Conservation (phyloP, 2,888 invertebrate genomes). For the Agonopterix heracliana region DNA sequence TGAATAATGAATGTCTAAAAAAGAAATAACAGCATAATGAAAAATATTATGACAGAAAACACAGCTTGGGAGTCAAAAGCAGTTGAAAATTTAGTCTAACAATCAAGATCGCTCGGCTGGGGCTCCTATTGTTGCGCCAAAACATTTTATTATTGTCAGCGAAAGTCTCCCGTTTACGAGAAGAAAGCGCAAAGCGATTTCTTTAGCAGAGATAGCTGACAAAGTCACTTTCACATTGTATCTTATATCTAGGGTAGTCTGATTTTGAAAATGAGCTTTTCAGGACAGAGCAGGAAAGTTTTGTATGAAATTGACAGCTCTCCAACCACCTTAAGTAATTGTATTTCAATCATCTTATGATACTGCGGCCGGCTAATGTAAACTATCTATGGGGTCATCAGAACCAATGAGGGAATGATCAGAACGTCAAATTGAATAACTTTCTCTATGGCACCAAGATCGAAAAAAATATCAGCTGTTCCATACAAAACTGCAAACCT, state of each 20-base stretch:
- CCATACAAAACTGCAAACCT: too few relatives aligned
- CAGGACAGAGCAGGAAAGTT: too few relatives aligned
- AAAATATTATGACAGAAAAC: slow-evolving; percentile 7
- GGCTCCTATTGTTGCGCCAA: slow-evolving; percentile 42
- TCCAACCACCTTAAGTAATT: too few relatives aligned
- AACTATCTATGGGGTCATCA: too few relatives aligned
- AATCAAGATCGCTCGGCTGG: slow-evolving; percentile 42
- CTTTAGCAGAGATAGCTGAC: slow-evolving; percentile 34
- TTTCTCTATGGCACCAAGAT: too few relatives aligned
- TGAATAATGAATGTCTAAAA: slow-evolving; percentile 6
- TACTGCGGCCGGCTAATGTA: too few relatives aligned
- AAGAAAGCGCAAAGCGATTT: slow-evolving; percentile 52
- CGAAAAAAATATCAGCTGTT: too few relatives aligned
- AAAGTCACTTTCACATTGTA: slow-evolving; percentile 4
- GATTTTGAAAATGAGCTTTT: background rate
- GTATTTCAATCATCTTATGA: too few relatives aligned
- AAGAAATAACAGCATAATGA: slow-evolving; percentile 8
- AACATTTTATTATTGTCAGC: slow-evolving; percentile 50
- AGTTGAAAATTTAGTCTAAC: slow-evolving; percentile 45
- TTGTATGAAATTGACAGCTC: too few relatives aligned
- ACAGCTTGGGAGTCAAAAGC: slow-evolving; percentile 15
- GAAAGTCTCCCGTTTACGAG: slow-evolving; percentile 45
- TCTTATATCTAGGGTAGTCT: background rate
- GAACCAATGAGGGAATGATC: too few relatives aligned
- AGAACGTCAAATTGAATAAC: too few relatives aligned